phyloP scores from a whole-genome alignment of 1,140 invertebrate species.

The Drosophila asahinai region DNA sequence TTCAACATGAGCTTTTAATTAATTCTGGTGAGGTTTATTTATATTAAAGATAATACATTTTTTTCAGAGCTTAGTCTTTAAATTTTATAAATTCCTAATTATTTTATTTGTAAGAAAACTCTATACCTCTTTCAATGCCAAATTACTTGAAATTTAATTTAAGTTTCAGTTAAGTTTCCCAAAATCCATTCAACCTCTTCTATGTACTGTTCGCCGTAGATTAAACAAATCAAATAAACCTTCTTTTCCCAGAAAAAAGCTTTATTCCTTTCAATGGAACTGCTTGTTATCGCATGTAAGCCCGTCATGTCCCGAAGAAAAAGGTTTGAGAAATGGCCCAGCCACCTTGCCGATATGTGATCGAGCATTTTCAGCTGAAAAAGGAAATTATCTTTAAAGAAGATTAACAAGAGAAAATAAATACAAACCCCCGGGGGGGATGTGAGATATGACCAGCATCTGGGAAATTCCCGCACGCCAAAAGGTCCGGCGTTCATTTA shows the following conservation, averaged over 20 bases:
- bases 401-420: slow-evolving; percentile 38
- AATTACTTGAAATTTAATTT: background rate
- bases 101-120: background rate
- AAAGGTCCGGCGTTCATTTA: slow-evolving; percentile 43
- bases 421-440: background rate
- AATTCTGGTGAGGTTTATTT: background rate
- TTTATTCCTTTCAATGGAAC: background rate
- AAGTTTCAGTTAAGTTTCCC: background rate
- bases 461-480: slow-evolving; percentile 27
- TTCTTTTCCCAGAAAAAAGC: background rate
- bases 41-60: background rate
- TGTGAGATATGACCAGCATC: slow-evolving; percentile 18
- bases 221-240: background rate
- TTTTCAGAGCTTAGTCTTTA: too few species aligned
- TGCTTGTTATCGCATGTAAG: slow-evolving; percentile 5
- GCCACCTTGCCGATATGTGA: slow-evolving; percentile 10
- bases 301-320: background rate
- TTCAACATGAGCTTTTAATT: slow-evolving; percentile 1
- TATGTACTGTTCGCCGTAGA: background rate
- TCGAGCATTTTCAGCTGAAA: background rate
- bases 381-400: slow-evolving; percentile 46
- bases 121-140: background rate
- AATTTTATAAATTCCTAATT: too few species aligned
- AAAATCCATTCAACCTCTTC: background rate
- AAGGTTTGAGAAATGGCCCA: slow-evolving; percentile 1